phyloP scores from a whole-genome alignment of 2,797 vertebrate genomes.

The Dallia pectoralis region DNA sequence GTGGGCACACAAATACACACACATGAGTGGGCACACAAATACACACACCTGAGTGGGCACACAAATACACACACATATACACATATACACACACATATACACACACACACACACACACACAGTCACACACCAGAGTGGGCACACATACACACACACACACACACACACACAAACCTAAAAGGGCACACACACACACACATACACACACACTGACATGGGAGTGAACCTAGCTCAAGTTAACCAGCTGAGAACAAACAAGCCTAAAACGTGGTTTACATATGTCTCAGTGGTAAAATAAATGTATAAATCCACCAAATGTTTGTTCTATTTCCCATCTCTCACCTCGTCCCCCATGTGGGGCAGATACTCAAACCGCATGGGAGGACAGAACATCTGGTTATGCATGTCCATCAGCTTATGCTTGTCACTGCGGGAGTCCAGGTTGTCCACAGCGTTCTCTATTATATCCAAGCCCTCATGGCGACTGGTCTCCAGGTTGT shows the following conservation, averaged over 20 bases:
- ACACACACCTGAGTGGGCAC: conserved; percentile 84
- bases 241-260: not conserved
- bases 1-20: not conserved
- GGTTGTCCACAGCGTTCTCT: conserved; percentile 92
- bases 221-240: not conserved
- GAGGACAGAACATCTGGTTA: conserved; percentile 98
- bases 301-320: not conserved
- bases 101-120: too few relatives aligned
- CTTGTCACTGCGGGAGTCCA: conserved; percentile 96
- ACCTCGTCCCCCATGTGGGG: conserved; percentile 99
- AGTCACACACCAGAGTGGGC: conserved; percentile 79
- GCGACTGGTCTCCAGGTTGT: conserved; percentile 95
- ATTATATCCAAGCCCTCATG: conserved; percentile 96
- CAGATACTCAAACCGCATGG: conserved; percentile 95
- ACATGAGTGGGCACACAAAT: conserved; percentile 98
- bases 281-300: not conserved
- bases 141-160: too few relatives aligned
- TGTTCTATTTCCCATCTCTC: conserved; percentile 29
- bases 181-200: not conserved
- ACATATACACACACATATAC: too few relatives aligned
- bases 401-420: conserved; percentile 99
- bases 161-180: conserved; percentile 94
- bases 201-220: not conserved
- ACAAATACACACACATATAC: too few relatives aligned
- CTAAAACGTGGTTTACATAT: not conserved